A percentile compares a stretch with the other conserved stretches of the same genome.
These are phyloP conservation scores for Micromussa lordhowensis DNA, from an alignment of 92 coral and sea anemone species.

Conservation along the genomic window DNA sequence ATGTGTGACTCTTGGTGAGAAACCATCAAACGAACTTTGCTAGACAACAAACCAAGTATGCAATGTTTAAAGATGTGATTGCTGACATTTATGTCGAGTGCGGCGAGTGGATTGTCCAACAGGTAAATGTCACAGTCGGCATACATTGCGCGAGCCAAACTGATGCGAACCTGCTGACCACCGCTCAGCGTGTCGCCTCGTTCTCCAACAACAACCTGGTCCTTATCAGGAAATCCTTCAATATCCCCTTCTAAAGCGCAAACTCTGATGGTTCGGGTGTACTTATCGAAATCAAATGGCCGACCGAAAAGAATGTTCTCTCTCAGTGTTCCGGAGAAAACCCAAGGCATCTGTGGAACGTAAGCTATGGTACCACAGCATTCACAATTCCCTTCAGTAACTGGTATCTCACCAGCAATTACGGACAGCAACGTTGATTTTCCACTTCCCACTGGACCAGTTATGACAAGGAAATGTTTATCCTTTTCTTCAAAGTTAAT, in stretches of 20 bases:
- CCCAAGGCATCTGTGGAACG: slow-evolving; percentile 67
- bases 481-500: slow-evolving; percentile 26
- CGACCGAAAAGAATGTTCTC: slow-evolving; percentile 63
- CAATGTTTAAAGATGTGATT: slow-evolving; percentile 50
- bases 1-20: slow-evolving; percentile 29
- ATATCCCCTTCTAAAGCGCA: slow-evolving; percentile 50
- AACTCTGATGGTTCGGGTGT: slow-evolving; percentile 31
- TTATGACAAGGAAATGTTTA: slow-evolving; percentile 24
- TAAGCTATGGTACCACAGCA: slow-evolving; percentile 53
- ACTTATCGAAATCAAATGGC: slow-evolving; percentile 42
- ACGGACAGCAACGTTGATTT: slow-evolving; percentile 57
- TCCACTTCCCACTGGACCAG: slow-evolving; percentile 69
- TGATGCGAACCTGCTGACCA: slow-evolving; percentile 65
- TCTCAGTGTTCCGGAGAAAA: slow-evolving; percentile 59
- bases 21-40: slow-evolving; percentile 43
- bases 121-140: slow-evolving; percentile 63
- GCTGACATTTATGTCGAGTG: slow-evolving; percentile 59
- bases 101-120: slow-evolving; percentile 61
- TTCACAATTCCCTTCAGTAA: slow-evolving; percentile 27
- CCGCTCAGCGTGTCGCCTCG: slow-evolving; percentile 57
- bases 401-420: slow-evolving; percentile 48
- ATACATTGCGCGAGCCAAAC: slow-evolving; percentile 68
- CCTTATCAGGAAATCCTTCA: slow-evolving; percentile 40
- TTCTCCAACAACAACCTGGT: slow-evolving; percentile 44
- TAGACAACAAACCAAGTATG: slow-evolving; percentile 42